phyloP scores from a whole-genome alignment of 2,113 vertebrate genomes.

The Cacatua alba region DNA sequence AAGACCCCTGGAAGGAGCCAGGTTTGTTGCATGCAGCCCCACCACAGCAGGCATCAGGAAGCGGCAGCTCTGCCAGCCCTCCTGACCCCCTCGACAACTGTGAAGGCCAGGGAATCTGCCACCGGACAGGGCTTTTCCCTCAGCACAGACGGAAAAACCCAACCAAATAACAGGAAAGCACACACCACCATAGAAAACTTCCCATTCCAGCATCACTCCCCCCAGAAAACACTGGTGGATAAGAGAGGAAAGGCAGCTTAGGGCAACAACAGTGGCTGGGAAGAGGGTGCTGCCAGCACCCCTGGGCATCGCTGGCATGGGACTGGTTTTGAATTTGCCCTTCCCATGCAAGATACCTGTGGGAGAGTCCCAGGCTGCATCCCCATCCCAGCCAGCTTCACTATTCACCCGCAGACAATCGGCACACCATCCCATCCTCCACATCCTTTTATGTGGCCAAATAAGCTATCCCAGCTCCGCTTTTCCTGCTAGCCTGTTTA shows the following conservation, averaged over 20 bases:
- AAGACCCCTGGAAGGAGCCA: background rate
- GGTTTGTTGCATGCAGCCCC: background rate
- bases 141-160: accelerated
- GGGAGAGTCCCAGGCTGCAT: background rate
- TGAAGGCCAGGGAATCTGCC: accelerated
- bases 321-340: background rate
- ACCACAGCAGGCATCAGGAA: accelerated
- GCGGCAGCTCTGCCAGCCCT: background rate
- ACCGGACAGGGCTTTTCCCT: background rate
- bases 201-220: background rate
- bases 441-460: background rate
- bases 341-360: background rate
- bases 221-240: background rate
- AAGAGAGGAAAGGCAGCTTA: background rate
- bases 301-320: accelerated
- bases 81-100: accelerated
- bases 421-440: background rate
- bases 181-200: accelerated
- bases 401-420: background rate
- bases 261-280: accelerated
- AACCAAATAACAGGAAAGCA: background rate
- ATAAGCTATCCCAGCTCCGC: background rate
- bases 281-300: background rate
- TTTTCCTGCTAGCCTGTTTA: background rate
- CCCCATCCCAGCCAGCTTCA: background rate